These are phyloP conservation scores for Eptesicus fuscus DNA, from an alignment of 2,113 vertebrate genomes.

Conservation along the genomic window DNA sequence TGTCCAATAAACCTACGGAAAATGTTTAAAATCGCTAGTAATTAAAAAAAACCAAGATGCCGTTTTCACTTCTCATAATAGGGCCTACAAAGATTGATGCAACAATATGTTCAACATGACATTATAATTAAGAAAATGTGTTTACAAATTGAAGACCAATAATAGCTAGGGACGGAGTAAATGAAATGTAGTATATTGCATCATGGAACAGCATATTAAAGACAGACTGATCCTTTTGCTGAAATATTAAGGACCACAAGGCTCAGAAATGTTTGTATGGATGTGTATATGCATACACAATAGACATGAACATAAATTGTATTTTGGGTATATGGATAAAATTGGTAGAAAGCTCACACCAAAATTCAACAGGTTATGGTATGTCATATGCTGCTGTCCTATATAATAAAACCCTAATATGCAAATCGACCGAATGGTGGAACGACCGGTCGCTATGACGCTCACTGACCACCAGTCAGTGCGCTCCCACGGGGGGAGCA, in stretches of 20 bases:
- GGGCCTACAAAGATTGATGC: not conserved
- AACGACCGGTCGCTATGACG: too few relatives aligned
- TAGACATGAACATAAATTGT: not conserved
- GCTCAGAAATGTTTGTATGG: not conserved
- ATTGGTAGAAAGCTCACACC: not conserved
- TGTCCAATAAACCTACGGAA: not conserved
- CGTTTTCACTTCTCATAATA: not conserved
- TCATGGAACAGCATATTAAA: not conserved
- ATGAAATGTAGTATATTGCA: not conserved
- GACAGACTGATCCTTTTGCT: not conserved
- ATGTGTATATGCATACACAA: not conserved
- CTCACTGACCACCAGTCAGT: too few relatives aligned
- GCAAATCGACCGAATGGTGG: too few relatives aligned
- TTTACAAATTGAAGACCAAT: not conserved
- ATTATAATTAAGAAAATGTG: not conserved
- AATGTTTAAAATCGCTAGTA: not conserved
- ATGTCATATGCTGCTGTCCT: not conserved
- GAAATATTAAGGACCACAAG: not conserved
- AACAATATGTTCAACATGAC: not conserved
- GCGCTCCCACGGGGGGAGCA: fast-evolving
- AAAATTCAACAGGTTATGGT: not conserved
- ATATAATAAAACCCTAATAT: not conserved
- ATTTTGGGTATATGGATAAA: not conserved
- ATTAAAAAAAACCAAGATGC: not conserved
- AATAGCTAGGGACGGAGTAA: not conserved